phyloP scores from a whole-genome alignment of 2,888 invertebrate genomes.

The Beris morrisii region DNA sequence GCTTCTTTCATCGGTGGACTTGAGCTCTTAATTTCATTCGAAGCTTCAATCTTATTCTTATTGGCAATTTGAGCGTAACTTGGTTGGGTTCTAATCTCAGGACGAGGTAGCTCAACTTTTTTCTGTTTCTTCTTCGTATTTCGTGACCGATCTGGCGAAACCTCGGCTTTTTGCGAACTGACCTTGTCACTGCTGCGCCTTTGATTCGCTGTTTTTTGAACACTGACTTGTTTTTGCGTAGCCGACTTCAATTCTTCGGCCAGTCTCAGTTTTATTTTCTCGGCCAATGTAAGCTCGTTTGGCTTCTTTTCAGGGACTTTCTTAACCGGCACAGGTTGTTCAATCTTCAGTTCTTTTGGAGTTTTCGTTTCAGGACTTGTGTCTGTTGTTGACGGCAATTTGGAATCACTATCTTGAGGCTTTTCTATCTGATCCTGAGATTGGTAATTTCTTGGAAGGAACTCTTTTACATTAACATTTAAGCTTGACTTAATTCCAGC shows the following conservation, averaged over 20 bases:
- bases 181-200: neutral
- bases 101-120: neutral
- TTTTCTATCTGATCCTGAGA: neutral
- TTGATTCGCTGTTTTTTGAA: neutral
- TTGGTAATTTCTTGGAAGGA: conserved; percentile 38
- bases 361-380: too few relatives aligned
- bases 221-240: conserved; percentile 11
- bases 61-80: conserved; percentile 40
- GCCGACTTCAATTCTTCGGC: conserved; percentile 16
- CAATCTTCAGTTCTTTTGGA: too few relatives aligned
- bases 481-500: conserved; percentile 31
- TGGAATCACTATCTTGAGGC: neutral
- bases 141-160: neutral
- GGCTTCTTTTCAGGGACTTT: neutral
- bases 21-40: neutral
- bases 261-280: conserved; percentile 33
- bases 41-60: conserved; percentile 1
- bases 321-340: neutral
- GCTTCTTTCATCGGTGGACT: too few relatives aligned
- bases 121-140: neutral
- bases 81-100: neutral
- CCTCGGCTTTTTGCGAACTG: too few relatives aligned
- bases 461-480: conserved; percentile 42
- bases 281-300: conserved; percentile 33
- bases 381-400: too few relatives aligned